Conservation (phyloP, 2,797 vertebrate genomes). For the Lutjanus campechanus region DNA sequence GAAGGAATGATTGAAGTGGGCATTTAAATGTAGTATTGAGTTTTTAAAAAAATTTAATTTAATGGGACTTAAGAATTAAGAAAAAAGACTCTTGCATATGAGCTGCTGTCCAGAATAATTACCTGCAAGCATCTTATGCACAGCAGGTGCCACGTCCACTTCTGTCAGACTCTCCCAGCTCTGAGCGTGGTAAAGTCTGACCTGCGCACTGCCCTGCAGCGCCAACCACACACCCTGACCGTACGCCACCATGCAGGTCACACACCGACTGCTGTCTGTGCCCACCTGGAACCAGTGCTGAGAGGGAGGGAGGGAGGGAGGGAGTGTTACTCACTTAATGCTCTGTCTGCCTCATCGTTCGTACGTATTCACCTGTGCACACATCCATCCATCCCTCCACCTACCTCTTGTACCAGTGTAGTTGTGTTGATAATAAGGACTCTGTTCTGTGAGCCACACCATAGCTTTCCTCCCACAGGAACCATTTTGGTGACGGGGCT, state of each 20-base stretch:
- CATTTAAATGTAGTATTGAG: background rate
- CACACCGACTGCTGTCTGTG: constrained; percentile 92
- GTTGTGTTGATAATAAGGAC: constrained; percentile 92
- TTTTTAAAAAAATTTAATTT: background rate
- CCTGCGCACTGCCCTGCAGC: constrained; percentile 94
- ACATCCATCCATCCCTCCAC: background rate
- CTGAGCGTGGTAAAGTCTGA: constrained; percentile 93
- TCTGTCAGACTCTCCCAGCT: constrained; percentile 94
- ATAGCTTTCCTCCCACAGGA: constrained; percentile 92
- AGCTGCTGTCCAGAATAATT: constrained; percentile 22
- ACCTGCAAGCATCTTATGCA: constrained; percentile 99
- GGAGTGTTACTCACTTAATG: background rate
- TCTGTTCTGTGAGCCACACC: constrained; percentile 97
- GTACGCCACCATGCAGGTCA: constrained; percentile 95
- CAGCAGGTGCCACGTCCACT: constrained; percentile 95
- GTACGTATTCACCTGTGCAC: background rate
- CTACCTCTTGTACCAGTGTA: constrained; percentile 93
- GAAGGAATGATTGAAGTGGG: background rate
- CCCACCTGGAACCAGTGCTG: constrained; percentile 95
- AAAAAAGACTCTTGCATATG: background rate
- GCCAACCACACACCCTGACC: constrained; percentile 94
- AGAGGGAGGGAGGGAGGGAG: background rate
- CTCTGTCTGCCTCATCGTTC: background rate
- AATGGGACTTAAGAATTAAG: background rate
- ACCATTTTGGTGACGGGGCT: constrained; percentile 98